Evolutionary conservation across 2,797 vertebrate species (phyloP).

Genomic region (Chiropotes sagulatus): DNA sequence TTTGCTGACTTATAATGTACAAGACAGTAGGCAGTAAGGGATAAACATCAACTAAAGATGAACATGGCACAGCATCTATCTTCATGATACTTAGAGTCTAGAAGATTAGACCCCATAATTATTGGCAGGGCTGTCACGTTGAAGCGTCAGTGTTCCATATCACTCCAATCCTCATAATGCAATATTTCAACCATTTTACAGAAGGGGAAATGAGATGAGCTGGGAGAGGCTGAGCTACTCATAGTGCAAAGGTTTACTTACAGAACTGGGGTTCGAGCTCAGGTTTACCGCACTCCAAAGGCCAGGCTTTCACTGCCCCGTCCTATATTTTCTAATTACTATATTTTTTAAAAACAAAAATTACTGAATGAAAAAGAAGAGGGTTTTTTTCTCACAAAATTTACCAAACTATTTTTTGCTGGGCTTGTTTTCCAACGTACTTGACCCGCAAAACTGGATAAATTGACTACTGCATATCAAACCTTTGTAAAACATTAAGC

Average conservation of each 20-base stretch:
- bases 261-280: not conserved
- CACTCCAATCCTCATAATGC: not conserved
- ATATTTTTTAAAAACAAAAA: not conserved
- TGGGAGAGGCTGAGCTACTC: not conserved
- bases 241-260: not conserved
- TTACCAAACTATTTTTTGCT: not conserved
- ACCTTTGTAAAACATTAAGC: not conserved
- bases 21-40: not conserved
- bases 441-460: not conserved
- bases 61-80: not conserved
- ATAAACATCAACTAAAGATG: not conserved
- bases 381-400: not conserved
- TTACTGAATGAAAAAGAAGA: not conserved
- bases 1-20: not conserved
- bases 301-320: not conserved
- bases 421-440: not conserved
- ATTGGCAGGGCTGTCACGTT: not conserved
- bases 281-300: not conserved
- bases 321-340: not conserved
- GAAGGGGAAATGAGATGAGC: not conserved
- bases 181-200: not conserved
- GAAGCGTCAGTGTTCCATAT: not conserved
- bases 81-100: not conserved
- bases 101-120: not conserved
- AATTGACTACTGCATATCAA: not conserved